Evolutionary conservation across 2,113 vertebrate species (phyloP).

Genomic region (Nesogale talazaci): DNA sequence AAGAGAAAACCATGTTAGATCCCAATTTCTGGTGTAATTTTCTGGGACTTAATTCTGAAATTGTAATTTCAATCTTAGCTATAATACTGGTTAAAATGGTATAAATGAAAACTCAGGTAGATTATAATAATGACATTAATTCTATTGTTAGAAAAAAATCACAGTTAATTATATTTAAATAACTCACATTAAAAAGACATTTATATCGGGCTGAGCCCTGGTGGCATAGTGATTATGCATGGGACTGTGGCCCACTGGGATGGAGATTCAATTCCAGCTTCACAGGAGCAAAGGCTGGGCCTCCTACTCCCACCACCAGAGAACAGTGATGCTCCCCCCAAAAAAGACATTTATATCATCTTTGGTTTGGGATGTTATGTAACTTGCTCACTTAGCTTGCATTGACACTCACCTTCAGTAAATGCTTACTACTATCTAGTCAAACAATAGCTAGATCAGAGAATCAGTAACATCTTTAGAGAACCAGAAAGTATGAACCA

Average conservation of each 20-base stretch:
- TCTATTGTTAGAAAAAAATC: conserved; percentile 8
- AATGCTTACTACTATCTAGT: conserved; percentile 16
- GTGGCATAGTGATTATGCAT: no score
- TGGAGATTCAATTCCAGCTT: no score
- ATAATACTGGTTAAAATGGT: not conserved
- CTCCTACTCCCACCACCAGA: no score
- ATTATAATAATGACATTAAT: not conserved
- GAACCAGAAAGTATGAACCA: conserved; percentile 45
- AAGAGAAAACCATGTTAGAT: not conserved
- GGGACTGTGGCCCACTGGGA: no score
- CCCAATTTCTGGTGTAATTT: conserved; percentile 26
- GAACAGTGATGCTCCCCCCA: no score
- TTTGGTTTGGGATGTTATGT: conserved; percentile 23
- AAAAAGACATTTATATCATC: conserved; percentile 24
- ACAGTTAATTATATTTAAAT: conserved; percentile 48
- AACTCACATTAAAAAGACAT: conserved; percentile 42
- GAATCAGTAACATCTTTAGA: conserved; percentile 36
- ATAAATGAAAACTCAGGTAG: conserved; percentile 16
- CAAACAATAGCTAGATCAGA: conserved; percentile 43
- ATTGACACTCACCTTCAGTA: conserved; percentile 18
- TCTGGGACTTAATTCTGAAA: conserved; percentile 27
- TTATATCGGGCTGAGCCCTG: no score
- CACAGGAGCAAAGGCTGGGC: no score
- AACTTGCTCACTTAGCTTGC: not conserved
- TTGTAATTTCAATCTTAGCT: conserved; percentile 26